A percentile compares a stretch with the other conserved stretches of the same genome.
phyloP scores from a whole-genome alignment of 1,140 invertebrate genomes.

The Galendromus occidentalis region DNA sequence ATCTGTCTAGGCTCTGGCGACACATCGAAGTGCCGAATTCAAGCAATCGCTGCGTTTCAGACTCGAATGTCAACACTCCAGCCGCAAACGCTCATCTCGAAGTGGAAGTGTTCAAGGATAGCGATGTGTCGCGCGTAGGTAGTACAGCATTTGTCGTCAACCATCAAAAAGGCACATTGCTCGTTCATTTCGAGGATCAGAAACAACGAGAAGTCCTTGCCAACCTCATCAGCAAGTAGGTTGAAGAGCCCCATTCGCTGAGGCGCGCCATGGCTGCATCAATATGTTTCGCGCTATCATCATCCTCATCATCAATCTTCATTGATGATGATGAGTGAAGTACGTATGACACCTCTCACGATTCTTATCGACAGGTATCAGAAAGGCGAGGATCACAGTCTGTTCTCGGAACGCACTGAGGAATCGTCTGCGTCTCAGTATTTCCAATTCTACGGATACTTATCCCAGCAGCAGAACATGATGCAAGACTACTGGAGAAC shows the following conservation, averaged over 20 bases:
- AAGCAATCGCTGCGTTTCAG: neutral
- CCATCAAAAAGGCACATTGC: neutral
- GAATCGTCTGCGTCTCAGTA: conserved; percentile 93
- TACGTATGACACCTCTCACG: no score
- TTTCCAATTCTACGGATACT: conserved; percentile 94
- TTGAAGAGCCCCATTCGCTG: neutral
- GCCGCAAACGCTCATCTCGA: conserved; percentile 3
- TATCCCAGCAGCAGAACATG: conserved; percentile 99
- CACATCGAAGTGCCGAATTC: no score
- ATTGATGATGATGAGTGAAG: no score
- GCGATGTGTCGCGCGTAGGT: neutral
- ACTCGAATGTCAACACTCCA: neutral
- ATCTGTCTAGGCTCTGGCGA: no score
- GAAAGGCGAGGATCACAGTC: conserved; percentile 33
- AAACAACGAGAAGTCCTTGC: conserved; percentile 1
- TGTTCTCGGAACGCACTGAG: conserved; percentile 88
- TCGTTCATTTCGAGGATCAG: conserved; percentile 1
- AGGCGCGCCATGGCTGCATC: no score
- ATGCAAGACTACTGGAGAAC: conserved; percentile 95
- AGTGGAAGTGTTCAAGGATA: conserved; percentile 7
- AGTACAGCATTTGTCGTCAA: neutral
- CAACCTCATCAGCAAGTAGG: conserved; percentile 4
- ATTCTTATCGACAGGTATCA: conserved; percentile 19
- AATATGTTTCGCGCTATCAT: no score
- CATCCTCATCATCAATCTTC: no score